Percentiles rank a stretch among this genome's conserved stretches.
Conservation (phyloP, 1,140 invertebrate genomes). For the Anoplolepis gracilipes region DNA sequence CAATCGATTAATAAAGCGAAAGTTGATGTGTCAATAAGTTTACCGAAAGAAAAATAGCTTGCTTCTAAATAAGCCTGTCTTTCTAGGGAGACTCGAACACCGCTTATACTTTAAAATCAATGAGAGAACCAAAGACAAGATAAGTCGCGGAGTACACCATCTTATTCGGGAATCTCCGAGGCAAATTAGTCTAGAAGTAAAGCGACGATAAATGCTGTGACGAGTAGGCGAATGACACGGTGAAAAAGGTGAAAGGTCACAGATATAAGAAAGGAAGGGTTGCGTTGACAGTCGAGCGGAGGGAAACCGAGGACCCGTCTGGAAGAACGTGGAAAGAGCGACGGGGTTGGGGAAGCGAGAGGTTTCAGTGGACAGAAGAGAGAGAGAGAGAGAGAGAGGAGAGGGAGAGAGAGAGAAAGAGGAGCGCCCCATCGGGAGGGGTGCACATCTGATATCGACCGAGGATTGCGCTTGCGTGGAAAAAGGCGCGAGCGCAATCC, state of each 20-base stretch:
- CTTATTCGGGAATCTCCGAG: neutral
- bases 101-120: slow-evolving; percentile 20
- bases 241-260: slow-evolving; percentile 25
- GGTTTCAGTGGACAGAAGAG: neutral
- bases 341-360: neutral
- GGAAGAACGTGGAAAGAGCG: slow-evolving; percentile 26
- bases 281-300: neutral
- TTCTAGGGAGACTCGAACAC: neutral
- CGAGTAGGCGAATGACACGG: neutral
- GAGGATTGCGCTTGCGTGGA: slow-evolving; percentile 81
- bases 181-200: slow-evolving; percentile 1
- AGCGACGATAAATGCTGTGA: neutral
- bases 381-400: neutral
- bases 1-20: neutral
- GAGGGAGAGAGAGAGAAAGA: neutral
- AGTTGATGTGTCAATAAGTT: neutral
- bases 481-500: slow-evolving; percentile 75
- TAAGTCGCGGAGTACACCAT: neutral
- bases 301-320: neutral
- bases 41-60: neutral
- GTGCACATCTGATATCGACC: slow-evolving; percentile 77
- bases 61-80: neutral
- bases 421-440: slow-evolving; percentile 36
- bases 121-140: neutral
- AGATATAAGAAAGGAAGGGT: neutral